Conservation (phyloP, 2,797 vertebrate genomes). For the Aplochiton taeniatus region DNA sequence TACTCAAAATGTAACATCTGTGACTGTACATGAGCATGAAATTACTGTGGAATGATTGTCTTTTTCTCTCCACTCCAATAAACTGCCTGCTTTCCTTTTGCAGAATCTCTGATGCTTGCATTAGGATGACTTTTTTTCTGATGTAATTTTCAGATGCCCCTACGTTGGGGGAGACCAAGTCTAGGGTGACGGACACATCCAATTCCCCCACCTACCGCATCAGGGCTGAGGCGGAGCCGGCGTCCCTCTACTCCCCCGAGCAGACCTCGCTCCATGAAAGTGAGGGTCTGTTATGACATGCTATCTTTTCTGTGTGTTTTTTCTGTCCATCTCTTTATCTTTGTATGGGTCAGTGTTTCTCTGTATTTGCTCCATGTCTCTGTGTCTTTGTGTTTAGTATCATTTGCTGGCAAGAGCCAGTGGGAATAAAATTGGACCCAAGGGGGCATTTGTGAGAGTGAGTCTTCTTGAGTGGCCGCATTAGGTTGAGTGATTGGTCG, state of each 20-base stretch:
- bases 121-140: constrained; percentile 27
- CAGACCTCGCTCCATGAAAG: constrained; percentile 96
- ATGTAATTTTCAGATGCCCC: constrained; percentile 80
- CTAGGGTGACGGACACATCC: constrained; percentile 82
- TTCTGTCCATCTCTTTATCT: no score
- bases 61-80: not conserved
- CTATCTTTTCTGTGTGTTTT: not conserved
- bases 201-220: constrained; percentile 87
- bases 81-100: not conserved
- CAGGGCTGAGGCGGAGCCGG: constrained; percentile 86
- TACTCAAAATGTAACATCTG: constrained; percentile 51
- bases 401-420: no score
- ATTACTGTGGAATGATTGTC: constrained; percentile 43
- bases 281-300: constrained; percentile 88
- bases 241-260: constrained; percentile 88
- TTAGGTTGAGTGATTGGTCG: no score
- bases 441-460: no score
- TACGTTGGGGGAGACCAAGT: constrained; percentile 79
- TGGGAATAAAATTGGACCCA: no score
- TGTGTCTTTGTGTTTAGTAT: no score
- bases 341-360: no score
- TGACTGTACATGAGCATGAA: constrained; percentile 41
- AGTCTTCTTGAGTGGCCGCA: no score
- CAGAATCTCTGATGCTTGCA: not conserved
- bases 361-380: no score